Conservation (phyloP, 1,140 invertebrate species). For the Euborellia annulipes region DNA sequence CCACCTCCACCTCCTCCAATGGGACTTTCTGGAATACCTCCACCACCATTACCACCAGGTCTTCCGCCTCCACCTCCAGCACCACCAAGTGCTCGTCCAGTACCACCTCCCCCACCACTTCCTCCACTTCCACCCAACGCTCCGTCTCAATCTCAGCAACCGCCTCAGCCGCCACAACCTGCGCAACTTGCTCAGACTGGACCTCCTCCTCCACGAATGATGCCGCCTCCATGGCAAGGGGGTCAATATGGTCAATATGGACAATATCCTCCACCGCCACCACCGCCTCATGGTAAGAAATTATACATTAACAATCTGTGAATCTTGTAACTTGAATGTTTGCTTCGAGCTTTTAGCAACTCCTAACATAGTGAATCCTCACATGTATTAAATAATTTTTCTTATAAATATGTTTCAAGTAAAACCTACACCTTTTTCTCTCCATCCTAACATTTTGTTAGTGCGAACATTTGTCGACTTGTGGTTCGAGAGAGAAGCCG, state of each 20-base stretch:
- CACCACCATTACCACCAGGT: conserved; percentile 29
- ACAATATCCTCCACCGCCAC: conserved; percentile 29
- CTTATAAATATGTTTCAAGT: too few relatives aligned
- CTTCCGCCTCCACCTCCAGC: conserved; percentile 13
- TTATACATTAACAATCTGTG: not conserved
- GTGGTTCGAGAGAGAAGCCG: too few relatives aligned
- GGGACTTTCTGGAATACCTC: conserved; percentile 21
- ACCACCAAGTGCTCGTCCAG: conserved; percentile 23
- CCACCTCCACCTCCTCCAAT: conserved; percentile 35
- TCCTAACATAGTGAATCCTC: too few relatives aligned
- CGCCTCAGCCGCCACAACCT: not conserved
- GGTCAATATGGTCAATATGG: too few relatives aligned
- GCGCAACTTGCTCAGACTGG: conserved; percentile 5
- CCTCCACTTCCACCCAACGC: conserved; percentile 32
- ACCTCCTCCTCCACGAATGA: conserved; percentile 21
- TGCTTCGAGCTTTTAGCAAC: too few relatives aligned
- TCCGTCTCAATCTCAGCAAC: conserved; percentile 34
- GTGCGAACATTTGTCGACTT: too few relatives aligned
- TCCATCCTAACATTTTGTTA: too few relatives aligned
- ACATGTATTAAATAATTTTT: too few relatives aligned
- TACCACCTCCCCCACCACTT: conserved; percentile 27
- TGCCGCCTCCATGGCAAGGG: conserved; percentile 24
- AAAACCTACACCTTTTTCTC: too few relatives aligned
- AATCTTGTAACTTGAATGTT: conserved; percentile 23
- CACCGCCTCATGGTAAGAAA: conserved; percentile 14